Base-by-base conservation (phyloP, 35 echinoderm and acorn worm species). In the Holothuria glaberrima region DNA sequence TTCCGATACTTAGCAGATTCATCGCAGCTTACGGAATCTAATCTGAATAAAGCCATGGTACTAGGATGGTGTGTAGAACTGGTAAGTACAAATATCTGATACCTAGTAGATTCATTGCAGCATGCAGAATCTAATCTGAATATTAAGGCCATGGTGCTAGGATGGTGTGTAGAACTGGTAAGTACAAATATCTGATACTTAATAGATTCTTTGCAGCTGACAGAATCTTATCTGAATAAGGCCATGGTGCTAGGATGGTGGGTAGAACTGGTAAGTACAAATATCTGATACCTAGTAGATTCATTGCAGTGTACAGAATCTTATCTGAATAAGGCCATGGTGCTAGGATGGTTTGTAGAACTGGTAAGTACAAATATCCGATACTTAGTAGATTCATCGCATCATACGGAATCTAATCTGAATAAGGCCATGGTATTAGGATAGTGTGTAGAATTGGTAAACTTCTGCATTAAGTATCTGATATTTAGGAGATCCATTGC, bases 161-260 rank as follows among this genome's bases (percentile, higher is more conserved):
- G 97, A 28, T 99, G 95, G 95, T 98, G 95, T 92, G 92, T 98
- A 2, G 92, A 98, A 89, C 94, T 80, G 78, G 95, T 98, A 69
- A 86, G 91, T n/a, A n/a, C n/a, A n/a, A n/a, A n/a, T 92, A 38
- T 52, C 17, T 45, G 10, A 64, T 9, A 0, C 35, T 7, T 41
- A 4, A 7, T 4, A 41, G 7, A 41, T 41, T 41, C 2, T 41
- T 41, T 7, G 7, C 36, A 41, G 36, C 7, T 41, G 2, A 7
- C 36, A 41, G 36, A 41, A 41, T 41, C 36, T 41, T 41, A 41
- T 41, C 7, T 2, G 7, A 32, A 69, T n/a, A 82, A 82, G 31
- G 90, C 90, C 18, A 82, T 94, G 86, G 88, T 93, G 32, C 72
- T 94, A n/a, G n/a, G n/a, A n/a, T n/a, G n/a, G n/a, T n/a, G n/a